These are phyloP conservation scores for Zaprionus nigranus DNA, from an alignment of 1,140 invertebrate genomes.

Conservation along the genomic window DNA sequence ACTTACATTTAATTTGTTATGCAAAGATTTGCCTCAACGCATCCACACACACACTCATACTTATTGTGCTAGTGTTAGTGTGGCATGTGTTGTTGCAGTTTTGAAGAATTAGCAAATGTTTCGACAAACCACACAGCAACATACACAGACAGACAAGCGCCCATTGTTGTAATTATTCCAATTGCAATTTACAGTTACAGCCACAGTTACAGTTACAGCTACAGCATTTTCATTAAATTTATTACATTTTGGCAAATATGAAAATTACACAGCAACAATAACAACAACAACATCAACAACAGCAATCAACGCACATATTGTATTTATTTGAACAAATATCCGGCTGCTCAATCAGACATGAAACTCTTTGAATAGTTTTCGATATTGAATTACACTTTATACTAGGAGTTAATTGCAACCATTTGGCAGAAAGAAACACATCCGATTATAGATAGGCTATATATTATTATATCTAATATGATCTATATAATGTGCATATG, in stretches of 20 bases:
- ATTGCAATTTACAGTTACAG: neutral
- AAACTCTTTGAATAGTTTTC: neutral
- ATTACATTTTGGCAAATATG: constrained; percentile 59
- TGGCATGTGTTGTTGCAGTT: constrained; percentile 47
- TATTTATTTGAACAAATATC: constrained; percentile 1
- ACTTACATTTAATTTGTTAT: constrained; percentile 74
- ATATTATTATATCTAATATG: neutral
- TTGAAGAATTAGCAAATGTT: constrained; percentile 59
- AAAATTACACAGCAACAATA: neutral
- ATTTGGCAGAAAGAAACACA: neutral
- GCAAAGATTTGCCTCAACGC: constrained; percentile 62
- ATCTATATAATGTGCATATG: neutral
- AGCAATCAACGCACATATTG: neutral
- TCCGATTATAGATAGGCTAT: neutral
- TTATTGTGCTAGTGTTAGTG: constrained; percentile 56
- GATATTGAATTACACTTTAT: neutral
- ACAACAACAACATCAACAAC: neutral
- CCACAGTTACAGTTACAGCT: neutral
- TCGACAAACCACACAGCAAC: constrained; percentile 55
- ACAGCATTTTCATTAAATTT: constrained; percentile 33
- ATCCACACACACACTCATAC: constrained; percentile 5
- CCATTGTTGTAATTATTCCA: neutral
- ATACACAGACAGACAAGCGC: constrained; percentile 11
- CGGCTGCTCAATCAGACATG: neutral
- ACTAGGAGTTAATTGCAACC: neutral